These are phyloP conservation scores for Pampusana beccarii DNA, from an alignment of 2,113 vertebrate species.

Conservation along the genomic window DNA sequence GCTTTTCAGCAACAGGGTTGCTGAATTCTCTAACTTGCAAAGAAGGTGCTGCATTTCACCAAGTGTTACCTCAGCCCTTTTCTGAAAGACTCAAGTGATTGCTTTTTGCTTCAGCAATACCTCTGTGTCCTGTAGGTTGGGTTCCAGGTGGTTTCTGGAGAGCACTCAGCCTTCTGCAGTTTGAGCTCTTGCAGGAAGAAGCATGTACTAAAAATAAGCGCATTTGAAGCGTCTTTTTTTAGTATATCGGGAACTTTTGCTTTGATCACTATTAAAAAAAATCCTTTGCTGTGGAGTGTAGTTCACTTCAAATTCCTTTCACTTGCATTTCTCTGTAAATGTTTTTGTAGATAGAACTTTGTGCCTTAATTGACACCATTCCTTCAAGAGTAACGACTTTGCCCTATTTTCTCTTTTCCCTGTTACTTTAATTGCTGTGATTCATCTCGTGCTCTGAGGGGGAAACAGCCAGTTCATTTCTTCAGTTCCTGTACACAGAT, in stretches of 20 bases:
- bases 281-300: background rate
- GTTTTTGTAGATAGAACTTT: background rate
- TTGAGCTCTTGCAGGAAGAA: background rate
- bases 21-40: background rate
- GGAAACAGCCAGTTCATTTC: background rate
- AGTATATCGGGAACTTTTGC: background rate
- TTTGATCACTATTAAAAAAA: constrained; percentile 33
- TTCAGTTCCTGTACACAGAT: background rate
- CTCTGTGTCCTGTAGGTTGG: background rate
- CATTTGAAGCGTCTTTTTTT: background rate
- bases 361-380: constrained; percentile 14
- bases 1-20: background rate
- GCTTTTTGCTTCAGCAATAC: background rate
- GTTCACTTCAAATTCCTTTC: background rate
- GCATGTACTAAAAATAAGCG: background rate
- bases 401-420: constrained; percentile 19
- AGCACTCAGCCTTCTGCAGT: background rate
- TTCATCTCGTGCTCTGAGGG: background rate
- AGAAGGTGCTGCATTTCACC: background rate
- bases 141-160: background rate
- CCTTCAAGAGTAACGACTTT: constrained; percentile 10
- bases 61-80: background rate
- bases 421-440: background rate
- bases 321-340: background rate
- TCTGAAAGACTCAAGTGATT: background rate